phyloP scores from a whole-genome alignment of 2,113 vertebrate genomes.

The Oreocharis arfaki region DNA sequence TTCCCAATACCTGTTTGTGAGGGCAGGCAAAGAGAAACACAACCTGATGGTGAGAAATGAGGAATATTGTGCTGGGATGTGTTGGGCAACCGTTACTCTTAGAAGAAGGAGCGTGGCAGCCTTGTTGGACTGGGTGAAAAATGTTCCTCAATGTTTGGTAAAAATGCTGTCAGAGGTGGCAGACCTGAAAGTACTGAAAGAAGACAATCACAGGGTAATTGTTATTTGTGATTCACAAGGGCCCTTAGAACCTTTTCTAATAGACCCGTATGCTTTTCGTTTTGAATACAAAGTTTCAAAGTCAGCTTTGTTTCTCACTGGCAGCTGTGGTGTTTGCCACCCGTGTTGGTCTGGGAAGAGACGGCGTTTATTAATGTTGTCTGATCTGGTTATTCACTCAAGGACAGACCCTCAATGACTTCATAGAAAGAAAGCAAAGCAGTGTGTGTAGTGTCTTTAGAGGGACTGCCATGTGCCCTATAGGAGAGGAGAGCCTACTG shows the following conservation, averaged over 20 bases:
- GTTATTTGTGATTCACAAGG: neutral
- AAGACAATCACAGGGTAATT: neutral
- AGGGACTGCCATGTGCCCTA: neutral
- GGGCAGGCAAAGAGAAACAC: neutral
- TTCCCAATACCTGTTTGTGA: neutral
- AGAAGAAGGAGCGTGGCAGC: neutral
- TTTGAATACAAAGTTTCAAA: constrained; percentile 14
- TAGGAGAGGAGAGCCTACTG: neutral
- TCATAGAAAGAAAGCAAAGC: neutral
- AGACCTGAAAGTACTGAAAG: neutral
- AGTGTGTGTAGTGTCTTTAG: neutral
- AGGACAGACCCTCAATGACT: neutral
- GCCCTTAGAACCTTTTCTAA: neutral
- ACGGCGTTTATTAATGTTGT: neutral
- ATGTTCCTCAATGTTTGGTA: neutral
- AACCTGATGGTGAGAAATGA: neutral
- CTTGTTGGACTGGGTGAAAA: neutral
- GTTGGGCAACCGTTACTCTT: neutral
- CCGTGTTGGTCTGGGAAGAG: neutral
- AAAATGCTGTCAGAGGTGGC: neutral
- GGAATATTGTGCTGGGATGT: neutral
- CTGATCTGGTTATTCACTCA: neutral
- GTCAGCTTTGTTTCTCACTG: neutral
- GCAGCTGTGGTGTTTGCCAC: neutral
- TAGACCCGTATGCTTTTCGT: neutral